phyloP scores from a whole-genome alignment of 2,113 vertebrate genomes.

The Corvus cornix region DNA sequence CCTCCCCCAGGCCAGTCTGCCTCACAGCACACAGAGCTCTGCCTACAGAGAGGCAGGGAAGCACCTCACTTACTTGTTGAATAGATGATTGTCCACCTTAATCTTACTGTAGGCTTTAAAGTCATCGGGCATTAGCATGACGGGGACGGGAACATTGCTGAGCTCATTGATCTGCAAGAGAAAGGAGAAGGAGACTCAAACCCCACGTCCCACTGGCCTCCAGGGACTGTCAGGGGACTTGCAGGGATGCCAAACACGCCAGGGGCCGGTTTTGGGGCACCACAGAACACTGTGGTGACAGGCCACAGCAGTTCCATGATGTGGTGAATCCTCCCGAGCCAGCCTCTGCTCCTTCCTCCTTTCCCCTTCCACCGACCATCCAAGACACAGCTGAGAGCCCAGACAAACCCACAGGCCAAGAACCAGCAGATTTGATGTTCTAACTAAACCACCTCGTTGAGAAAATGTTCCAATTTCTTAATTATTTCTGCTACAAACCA shows the following conservation, averaged over 20 bases:
- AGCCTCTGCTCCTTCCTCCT: neutral
- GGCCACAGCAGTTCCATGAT: neutral
- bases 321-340: neutral
- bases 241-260: neutral
- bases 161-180: conserved; percentile 89
- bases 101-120: conserved; percentile 99
- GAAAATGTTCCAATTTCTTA: rapidly evolving
- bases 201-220: neutral
- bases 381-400: neutral
- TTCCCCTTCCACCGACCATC: neutral
- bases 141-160: conserved; percentile 92
- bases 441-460: neutral
- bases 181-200: neutral
- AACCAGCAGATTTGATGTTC: neutral
- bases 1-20: neutral
- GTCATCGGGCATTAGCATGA: conserved; percentile 97
- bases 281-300: neutral
- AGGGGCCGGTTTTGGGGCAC: neutral
- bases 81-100: conserved; percentile 98
- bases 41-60: neutral
- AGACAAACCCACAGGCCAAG: neutral
- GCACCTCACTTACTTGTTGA: conserved; percentile 89
- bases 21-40: neutral
- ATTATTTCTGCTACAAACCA: neutral
- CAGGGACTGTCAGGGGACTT: neutral